These are phyloP conservation scores for Enteromius mattozi DNA, from an alignment of 2,797 vertebrate species.

Conservation along the genomic window DNA sequence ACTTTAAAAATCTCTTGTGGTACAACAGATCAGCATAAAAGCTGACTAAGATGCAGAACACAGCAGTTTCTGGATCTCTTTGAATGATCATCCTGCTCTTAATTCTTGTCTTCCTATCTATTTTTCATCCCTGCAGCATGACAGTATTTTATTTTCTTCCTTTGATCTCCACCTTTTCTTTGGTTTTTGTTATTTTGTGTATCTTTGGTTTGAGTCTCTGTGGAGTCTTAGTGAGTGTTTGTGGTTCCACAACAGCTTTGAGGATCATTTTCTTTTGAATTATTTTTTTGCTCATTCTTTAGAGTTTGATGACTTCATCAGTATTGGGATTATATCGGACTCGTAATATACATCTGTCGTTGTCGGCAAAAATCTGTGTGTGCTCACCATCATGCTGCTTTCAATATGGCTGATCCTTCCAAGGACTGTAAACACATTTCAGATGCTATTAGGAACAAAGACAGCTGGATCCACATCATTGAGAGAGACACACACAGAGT, in stretches of 20 bases:
- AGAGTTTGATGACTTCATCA: background rate
- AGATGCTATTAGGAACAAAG: constrained; percentile 1
- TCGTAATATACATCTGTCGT: background rate
- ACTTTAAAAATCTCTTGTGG: background rate
- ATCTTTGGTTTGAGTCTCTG: constrained; percentile 11
- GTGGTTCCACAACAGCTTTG: background rate
- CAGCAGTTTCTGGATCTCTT: background rate
- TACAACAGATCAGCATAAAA: background rate
- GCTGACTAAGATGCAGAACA: background rate
- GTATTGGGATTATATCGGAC: background rate
- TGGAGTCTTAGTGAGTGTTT: background rate
- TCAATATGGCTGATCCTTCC: background rate
- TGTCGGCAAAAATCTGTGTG: background rate
- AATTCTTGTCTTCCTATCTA: constrained; percentile 6
- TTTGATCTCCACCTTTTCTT: background rate
- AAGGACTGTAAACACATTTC: constrained; percentile 11
- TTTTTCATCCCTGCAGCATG: constrained; percentile 5
- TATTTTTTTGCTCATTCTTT: background rate
- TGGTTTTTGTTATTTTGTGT: background rate
- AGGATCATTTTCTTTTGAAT: background rate
- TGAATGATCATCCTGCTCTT: background rate
- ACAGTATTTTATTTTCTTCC: background rate
- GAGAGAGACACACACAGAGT: constrained; percentile 2
- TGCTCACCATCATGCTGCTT: background rate
- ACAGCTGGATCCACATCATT: constrained; percentile 17